Conservation (phyloP, 2,113 vertebrate genomes). For the Callocephalon fimbriatum region DNA sequence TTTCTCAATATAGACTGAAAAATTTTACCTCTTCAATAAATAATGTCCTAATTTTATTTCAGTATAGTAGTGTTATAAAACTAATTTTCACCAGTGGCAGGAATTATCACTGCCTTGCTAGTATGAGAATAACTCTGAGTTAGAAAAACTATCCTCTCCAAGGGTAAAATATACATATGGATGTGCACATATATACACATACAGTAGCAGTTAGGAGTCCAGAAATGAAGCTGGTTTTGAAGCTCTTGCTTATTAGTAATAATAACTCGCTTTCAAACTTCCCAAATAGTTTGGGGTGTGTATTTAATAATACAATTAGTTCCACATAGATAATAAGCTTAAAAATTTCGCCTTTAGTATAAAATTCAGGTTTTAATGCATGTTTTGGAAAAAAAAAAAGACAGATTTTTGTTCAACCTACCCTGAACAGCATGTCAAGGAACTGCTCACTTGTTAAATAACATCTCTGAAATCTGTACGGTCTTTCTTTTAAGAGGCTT, state of each 20-base stretch:
- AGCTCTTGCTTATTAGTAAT: not conserved
- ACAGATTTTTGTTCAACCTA: not conserved
- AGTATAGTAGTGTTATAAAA: not conserved
- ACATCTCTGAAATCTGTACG: not conserved
- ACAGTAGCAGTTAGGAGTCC: not conserved
- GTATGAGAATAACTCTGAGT: not conserved
- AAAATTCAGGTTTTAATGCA: not conserved
- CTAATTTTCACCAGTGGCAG: not conserved
- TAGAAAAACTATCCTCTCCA: not conserved
- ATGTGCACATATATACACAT: not conserved
- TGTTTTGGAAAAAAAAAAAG: not conserved
- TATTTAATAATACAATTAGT: not conserved
- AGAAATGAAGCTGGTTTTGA: not conserved
- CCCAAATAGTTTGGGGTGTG: not conserved
- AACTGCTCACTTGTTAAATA: not conserved
- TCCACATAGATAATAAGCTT: not conserved
- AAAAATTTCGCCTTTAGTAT: not conserved
- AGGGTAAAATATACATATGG: not conserved
- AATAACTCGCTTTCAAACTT: not conserved
- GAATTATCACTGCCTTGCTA: not conserved
- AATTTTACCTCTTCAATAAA: not conserved
- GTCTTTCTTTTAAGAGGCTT: not conserved
- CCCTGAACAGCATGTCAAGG: not conserved
- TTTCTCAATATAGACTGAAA: not conserved
- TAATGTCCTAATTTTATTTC: not conserved